Evolutionary conservation across 2,113 vertebrate genomes (phyloP), one percentile per base, ranked within the genome.

Genomic region (Pluvianellus socialis): DNA sequence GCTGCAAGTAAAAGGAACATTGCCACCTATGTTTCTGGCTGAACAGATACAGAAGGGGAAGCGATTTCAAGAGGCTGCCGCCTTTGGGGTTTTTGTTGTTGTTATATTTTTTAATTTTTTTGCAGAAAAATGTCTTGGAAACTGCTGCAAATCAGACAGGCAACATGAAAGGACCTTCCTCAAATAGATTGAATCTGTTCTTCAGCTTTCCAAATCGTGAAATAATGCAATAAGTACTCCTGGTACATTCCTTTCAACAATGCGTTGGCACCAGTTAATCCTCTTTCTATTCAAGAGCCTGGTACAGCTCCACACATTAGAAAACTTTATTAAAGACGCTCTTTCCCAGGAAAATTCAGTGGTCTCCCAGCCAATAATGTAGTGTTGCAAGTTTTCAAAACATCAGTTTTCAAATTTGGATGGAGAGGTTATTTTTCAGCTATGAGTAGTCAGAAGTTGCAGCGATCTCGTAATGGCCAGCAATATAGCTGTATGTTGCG

Each of bases 311-410:
- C 6, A 35, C 15, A 91, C 49, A 23, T 79, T 86, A 86, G 90
- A 95, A 79, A 68, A 19, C 53, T 92, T 82, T 67, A 94, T 3
- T 92, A 56, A 91, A 93, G 68, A 88, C 10, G 3, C 61, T 90
- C 42, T 97, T 97, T 97, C 95, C 84, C 96, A 96, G 94, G 94
- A 73, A 96, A 96, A 93, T 27, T 47, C 65, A 80, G 79, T 82
- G 76, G 94, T 96, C 53, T 87, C 56, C 59, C 16, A 83, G 85
- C 86, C 45, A 55, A 44, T 53, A 72, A 92, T 85, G 35, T 9
- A 67, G 66, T 67, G 71, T 22, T n/a, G 17, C n/a, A 55, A 88
- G 53, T 71, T 92, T 91, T 67, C 67, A 91, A 63, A 92, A 30
- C 19, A 20, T 58, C 35, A 61, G 20, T 38, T 75, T 77, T 53